Percentiles rank a stretch among this genome's conserved stretches.
phyloP scores from a whole-genome alignment of 1,140 invertebrate species.

The Dreissena polymorpha region DNA sequence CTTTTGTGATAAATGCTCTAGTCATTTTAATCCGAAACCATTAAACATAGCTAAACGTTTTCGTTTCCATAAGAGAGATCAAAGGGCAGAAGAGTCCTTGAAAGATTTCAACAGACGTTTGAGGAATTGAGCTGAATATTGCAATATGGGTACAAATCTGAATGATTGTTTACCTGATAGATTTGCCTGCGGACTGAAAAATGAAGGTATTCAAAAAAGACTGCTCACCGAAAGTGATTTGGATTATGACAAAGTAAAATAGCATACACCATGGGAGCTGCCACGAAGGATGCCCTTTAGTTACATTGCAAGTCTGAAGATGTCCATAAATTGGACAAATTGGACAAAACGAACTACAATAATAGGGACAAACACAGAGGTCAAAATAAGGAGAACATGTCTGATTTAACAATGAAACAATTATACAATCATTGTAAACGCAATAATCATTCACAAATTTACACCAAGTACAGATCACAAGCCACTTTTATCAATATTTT shows the following conservation, averaged over 20 bases:
- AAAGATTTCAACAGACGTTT: conserved; percentile 35
- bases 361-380: neutral
- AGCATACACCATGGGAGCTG: too few relatives aligned
- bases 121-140: conserved; percentile 46
- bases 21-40: too few relatives aligned
- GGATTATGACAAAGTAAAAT: too few relatives aligned
- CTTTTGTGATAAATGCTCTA: too few relatives aligned
- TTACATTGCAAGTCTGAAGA: too few relatives aligned
- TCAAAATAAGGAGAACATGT: neutral
- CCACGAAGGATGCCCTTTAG: too few relatives aligned
- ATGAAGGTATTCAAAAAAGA: too few relatives aligned
- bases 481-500: neutral
- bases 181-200: too few relatives aligned
- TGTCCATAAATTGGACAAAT: too few relatives aligned
- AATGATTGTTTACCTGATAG: conserved; percentile 54
- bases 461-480: conserved; percentile 65
- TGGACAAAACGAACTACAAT: too few relatives aligned
- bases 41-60: too few relatives aligned
- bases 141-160: conserved; percentile 51
- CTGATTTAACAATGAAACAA: neutral
- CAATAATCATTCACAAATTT: conserved; percentile 68
- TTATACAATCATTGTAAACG: neutral
- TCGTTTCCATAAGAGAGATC: conserved; percentile 15
- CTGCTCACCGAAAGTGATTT: too few relatives aligned
- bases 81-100: conserved; percentile 31